Conservation (phyloP, 2,888 invertebrate genomes). For the Pandemis cinnamomeana region DNA sequence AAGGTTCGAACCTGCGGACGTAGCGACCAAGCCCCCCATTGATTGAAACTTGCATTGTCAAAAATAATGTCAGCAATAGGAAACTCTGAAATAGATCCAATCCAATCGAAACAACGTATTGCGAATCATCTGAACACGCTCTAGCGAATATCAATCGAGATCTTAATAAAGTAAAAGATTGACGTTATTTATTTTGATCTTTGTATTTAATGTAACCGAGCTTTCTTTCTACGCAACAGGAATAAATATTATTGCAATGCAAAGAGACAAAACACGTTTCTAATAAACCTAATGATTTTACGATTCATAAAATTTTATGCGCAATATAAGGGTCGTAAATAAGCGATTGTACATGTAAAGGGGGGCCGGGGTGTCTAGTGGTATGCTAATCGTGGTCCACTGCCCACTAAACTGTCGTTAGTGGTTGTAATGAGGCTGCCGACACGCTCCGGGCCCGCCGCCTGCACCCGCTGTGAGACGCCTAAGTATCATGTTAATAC, state of each 20-base stretch:
- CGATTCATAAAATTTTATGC: conserved; percentile 58
- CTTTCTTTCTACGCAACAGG: background rate
- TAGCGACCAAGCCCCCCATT: too few species aligned
- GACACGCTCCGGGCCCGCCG: conserved; percentile 46
- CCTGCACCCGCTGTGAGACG: conserved; percentile 45
- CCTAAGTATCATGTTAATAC: conserved; percentile 22
- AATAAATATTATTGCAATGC: background rate
- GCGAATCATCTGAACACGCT: background rate
- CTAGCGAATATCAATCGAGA: background rate
- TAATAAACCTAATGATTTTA: conserved; percentile 55
- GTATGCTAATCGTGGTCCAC: conserved; percentile 68
- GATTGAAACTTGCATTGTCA: conserved; percentile 25
- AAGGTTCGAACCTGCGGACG: too few species aligned
- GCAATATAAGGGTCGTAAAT: conserved; percentile 61
- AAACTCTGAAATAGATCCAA: conserved; percentile 7
- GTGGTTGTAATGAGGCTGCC: conserved; percentile 60
- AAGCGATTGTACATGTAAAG: conserved; percentile 50
- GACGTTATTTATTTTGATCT: conserved; percentile 1
- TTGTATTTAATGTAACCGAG: too few species aligned
- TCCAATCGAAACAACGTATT: background rate
- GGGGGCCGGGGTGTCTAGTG: conserved; percentile 48
- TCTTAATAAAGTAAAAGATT: background rate
- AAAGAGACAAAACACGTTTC: conserved; percentile 6
- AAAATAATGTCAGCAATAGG: conserved; percentile 28
- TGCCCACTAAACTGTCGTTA: conserved; percentile 63